A percentile compares a stretch with the other conserved stretches of the same genome.
Conservation (phyloP, 1,140 invertebrate species). For the Aphaenogaster rudis region DNA sequence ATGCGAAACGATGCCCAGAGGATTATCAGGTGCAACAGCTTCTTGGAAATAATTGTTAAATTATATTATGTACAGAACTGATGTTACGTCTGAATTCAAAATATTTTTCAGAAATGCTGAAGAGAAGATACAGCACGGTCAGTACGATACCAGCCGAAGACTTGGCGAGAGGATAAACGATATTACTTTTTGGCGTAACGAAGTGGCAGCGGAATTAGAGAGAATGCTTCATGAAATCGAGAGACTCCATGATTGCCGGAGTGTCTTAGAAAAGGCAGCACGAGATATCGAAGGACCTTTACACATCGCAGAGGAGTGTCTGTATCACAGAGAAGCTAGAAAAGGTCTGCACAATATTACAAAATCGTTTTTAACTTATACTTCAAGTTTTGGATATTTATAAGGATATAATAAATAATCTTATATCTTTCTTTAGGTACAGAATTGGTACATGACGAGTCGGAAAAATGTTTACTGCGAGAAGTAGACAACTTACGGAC, state of each 20-base stretch:
- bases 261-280: slow-evolving; percentile 93
- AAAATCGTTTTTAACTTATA: neutral
- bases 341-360: slow-evolving; percentile 88
- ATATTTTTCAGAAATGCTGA: slow-evolving; percentile 90
- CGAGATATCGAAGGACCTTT: slow-evolving; percentile 95
- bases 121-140: slow-evolving; percentile 91
- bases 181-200: slow-evolving; percentile 97
- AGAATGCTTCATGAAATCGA: slow-evolving; percentile 94
- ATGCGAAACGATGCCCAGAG: slow-evolving; percentile 94
- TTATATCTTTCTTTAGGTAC: slow-evolving; percentile 83
- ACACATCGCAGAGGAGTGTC: slow-evolving; percentile 96
- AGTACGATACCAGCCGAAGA: slow-evolving; percentile 92
- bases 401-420: neutral
- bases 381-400: neutral
- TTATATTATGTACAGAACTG: neutral
- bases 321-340: slow-evolving; percentile 95
- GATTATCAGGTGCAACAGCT: slow-evolving; percentile 85
- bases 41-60: neutral
- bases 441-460: slow-evolving; percentile 90
- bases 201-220: slow-evolving; percentile 94
- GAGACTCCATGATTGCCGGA: slow-evolving; percentile 92
- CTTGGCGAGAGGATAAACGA: slow-evolving; percentile 96
- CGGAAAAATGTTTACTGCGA: slow-evolving; percentile 88
- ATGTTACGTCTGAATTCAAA: slow-evolving; percentile 21
- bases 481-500: slow-evolving; percentile 89